Evolutionary conservation across 2,113 vertebrate species (phyloP), one percentile per base, ranked within the genome.

Genomic region (Myotis davidii): DNA sequence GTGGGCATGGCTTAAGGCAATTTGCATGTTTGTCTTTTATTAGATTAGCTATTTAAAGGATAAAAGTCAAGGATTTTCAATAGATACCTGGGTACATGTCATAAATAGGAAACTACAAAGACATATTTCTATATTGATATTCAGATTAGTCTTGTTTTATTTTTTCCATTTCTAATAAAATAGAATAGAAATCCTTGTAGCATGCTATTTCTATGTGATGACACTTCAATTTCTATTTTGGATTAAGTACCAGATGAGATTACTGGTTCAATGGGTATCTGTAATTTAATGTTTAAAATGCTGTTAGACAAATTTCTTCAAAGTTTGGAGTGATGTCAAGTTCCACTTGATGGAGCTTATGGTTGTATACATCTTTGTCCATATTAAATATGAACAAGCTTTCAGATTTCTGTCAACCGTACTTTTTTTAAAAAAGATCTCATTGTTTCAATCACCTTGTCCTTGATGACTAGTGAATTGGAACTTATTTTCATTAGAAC

Each of bases 401-500:
- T 95, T 94, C n/a, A 89, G 29, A 93, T 86, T 96, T 93, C 37
- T 73, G 29, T 67, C 72, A 82, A 52, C 2, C 1, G 61, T 27
- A 52, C 18, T 61, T 37, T 69, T 34, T 67, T 11, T 23, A 21
- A 10, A 72, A 39, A 70, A 61, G 3, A 27, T 42, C 18, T 91
- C n/a, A 74, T 39, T 92, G 39, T 59, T 86, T 81, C 9, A 64
- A 59, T 69, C 29, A 54, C 29, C 8, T 50, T 32, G 29, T 64
- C 32, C 50, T 78, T 61, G 27, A 82, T 77, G 7, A 50, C 9
- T 52, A 76, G 9, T 86, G 37, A 69, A 50, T 6, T 9, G 2
- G 54, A 84, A 37, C 25, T 10, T 86, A 27, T 37, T 54, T 83
- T 67, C 13, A 23, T 54, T 82, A 88, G 32, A 61, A 87, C 9